These are phyloP conservation scores for Genyomyrus donnyi DNA, from an alignment of 2,113 vertebrate species.

Conservation along the genomic window DNA sequence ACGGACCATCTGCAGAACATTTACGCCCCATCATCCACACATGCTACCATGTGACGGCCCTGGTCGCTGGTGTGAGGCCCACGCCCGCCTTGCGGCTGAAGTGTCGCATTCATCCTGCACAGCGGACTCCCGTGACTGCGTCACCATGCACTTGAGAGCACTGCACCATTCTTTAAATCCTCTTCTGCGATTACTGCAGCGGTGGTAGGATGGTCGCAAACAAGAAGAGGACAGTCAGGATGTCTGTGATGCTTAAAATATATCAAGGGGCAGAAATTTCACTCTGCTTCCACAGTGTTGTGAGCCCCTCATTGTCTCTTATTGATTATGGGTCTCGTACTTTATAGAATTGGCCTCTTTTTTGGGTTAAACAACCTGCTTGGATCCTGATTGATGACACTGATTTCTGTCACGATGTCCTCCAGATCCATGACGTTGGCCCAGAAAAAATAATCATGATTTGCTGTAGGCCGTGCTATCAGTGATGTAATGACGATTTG, in stretches of 20 bases:
- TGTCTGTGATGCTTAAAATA: not conserved
- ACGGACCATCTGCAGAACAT: not conserved
- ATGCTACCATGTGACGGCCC: not conserved
- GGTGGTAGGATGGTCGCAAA: not conserved
- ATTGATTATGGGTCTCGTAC: not conserved
- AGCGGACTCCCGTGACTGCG: not conserved
- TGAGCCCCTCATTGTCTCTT: not conserved
- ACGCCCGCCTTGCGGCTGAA: not conserved
- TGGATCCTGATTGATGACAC: not conserved
- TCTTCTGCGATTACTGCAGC: not conserved
- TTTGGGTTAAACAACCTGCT: not conserved
- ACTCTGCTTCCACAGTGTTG: not conserved
- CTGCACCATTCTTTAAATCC: not conserved
- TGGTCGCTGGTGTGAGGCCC: not conserved
- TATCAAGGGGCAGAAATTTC: not conserved
- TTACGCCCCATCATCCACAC: not conserved
- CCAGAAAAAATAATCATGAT: not conserved
- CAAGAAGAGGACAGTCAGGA: not conserved
- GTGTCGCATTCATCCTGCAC: not conserved
- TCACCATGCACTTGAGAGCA: not conserved
- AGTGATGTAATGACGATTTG: not conserved
- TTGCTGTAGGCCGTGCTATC: not conserved
- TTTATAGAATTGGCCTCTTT: not conserved
- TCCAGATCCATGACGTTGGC: not conserved
- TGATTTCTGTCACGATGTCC: not conserved